Evolutionary conservation across 2,888 invertebrate genomes (phyloP).

Genomic region (Meandrusa payeni): DNA sequence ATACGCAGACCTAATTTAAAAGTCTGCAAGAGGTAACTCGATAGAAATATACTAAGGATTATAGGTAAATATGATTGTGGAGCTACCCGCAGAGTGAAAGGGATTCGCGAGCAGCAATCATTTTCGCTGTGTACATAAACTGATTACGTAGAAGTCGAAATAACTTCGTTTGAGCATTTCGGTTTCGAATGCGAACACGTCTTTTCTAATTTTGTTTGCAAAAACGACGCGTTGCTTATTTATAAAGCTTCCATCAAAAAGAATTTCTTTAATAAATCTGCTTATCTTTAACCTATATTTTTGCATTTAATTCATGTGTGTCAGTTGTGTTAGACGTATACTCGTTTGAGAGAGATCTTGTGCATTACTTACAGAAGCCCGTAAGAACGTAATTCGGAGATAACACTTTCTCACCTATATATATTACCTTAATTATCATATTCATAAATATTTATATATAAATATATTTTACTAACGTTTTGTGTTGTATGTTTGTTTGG

Average conservation of each 20-base stretch:
- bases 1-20: too few relatives aligned
- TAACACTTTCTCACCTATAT: too few relatives aligned
- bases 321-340: too few relatives aligned
- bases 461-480: too few relatives aligned
- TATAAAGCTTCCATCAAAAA: slow-evolving; percentile 9
- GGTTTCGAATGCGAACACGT: slow-evolving; percentile 12
- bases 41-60: slow-evolving; percentile 4
- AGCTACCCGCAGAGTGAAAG: slow-evolving; percentile 8
- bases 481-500: too few relatives aligned
- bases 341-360: too few relatives aligned
- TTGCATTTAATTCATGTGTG: too few relatives aligned
- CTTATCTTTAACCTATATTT: slow-evolving; percentile 3
- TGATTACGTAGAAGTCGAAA: slow-evolving; percentile 21
- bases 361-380: too few relatives aligned
- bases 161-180: slow-evolving; percentile 17
- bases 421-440: too few relatives aligned
- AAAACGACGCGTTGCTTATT: slow-evolving; percentile 9
- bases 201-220: slow-evolving; percentile 19
- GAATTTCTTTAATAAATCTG: slow-evolving; percentile 12
- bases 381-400: too few relatives aligned
- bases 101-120: slow-evolving; percentile 16
- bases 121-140: slow-evolving; percentile 20
- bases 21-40: slow-evolving; percentile 1
- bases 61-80: slow-evolving; percentile 15
- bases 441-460: too few relatives aligned